Base-by-base conservation (phyloP, 2,113 vertebrate species). In the Hirundichthys speculiger region DNA sequence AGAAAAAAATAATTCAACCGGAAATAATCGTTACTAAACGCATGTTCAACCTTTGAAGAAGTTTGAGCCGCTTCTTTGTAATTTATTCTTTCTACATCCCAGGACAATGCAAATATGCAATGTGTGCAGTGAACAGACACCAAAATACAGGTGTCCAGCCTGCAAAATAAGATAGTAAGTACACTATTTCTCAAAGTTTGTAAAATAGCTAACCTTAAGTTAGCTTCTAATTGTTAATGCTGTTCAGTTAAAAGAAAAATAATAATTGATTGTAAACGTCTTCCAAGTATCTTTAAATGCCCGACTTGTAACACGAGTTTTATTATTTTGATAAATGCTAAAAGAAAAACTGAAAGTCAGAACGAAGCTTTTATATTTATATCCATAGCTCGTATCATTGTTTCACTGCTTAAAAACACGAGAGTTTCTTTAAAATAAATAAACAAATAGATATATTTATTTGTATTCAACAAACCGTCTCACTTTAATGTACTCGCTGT, bases 111-210 rank as follows among this genome's bases (percentile, higher is more conserved):
- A 90, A 66, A 15, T 91, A 2, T 94, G 93, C 61, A 77, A 45
- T 2, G 91, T 94, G 1, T 94, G 93, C 62, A 80, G 57, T 13
- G 90, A 90, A 2, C 69, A 84, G 2, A 75, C 81, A 3, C 77
- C 90, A 11, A 94, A 94, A 69, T 94, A 94, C 75, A 88, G 68
- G 83, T 93, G 93, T 65, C 93, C 93, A 9, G 71, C 30, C 53
- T 94, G 93, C 77, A 82, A 77, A 79, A 82, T 91, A 59, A 77
- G 89, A 94, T 93, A 93, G 93, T 93, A 81, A 93, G 92, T 93
- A 43, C 50, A 57, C 12, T 15, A 38, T 8, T 45, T 2, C 3
- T 22, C 2, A 15, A 34, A 34, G 16, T 12, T 38, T n/a, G 3
- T 12, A 15, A 21, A 42, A 11, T 25, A 41, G 38, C 11, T 63